phyloP scores from a whole-genome alignment of 2,797 vertebrate genomes.

The Falco cherrug region DNA sequence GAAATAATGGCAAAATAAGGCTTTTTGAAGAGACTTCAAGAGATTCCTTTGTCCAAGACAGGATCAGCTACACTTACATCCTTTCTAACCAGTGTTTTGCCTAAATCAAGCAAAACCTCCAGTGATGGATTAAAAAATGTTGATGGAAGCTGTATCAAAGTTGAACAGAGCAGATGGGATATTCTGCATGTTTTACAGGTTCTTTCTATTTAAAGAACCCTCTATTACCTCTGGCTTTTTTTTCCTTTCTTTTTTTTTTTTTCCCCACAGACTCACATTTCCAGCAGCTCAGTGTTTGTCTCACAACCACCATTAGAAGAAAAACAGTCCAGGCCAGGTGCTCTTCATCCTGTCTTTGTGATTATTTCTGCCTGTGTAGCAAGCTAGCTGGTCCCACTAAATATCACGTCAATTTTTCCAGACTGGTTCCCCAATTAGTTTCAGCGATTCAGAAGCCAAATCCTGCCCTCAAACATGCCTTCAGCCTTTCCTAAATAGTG shows the following conservation, averaged over 20 bases:
- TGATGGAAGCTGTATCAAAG: neutral
- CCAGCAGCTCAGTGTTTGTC: neutral
- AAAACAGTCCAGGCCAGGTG: neutral
- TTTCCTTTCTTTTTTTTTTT: neutral
- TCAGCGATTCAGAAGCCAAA: neutral
- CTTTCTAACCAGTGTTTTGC: neutral
- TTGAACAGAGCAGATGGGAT: neutral
- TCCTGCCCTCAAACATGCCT: neutral
- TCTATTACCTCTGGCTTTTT: neutral
- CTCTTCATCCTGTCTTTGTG: neutral
- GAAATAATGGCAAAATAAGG: neutral
- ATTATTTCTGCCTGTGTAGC: neutral
- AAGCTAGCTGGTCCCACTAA: neutral
- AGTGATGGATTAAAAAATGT: neutral
- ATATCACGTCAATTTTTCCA: neutral
- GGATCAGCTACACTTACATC: neutral
- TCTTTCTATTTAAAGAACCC: neutral
- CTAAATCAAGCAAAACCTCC: neutral
- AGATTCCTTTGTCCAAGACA: neutral
- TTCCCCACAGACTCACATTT: neutral
- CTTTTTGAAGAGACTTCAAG: neutral
- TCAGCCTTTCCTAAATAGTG: neutral
- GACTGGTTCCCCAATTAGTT: neutral
- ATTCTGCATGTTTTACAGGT: neutral
- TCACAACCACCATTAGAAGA: neutral